phyloP scores from a whole-genome alignment of 2,797 vertebrate genomes.

The Chelidonichthys spinosus region DNA sequence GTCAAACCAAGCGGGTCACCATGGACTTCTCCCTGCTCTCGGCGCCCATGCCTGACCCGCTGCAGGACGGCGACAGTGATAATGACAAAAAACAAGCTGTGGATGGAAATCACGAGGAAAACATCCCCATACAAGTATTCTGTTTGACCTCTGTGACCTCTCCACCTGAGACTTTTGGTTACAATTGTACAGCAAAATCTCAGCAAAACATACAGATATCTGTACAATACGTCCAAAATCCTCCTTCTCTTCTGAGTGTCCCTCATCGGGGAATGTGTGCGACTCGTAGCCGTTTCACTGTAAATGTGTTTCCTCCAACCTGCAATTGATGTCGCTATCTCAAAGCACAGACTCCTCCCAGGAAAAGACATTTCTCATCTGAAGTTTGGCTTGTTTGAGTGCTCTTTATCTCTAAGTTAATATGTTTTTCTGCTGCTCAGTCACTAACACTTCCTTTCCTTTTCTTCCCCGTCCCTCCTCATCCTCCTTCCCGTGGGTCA shows the following conservation, averaged over 20 bases:
- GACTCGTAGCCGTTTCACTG: neutral
- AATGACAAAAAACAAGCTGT: slow-evolving; percentile 25
- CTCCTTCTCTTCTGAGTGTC: slow-evolving; percentile 60
- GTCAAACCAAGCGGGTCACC: slow-evolving; percentile 87
- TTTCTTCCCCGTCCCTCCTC: neutral
- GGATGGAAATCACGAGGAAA: slow-evolving; percentile 47
- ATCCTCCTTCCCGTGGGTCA: slow-evolving; percentile 46
- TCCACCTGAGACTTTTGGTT: slow-evolving; percentile 26
- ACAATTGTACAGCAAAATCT: slow-evolving; percentile 43
- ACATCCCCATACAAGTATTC: slow-evolving; percentile 78
- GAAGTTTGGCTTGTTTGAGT: slow-evolving; percentile 32
- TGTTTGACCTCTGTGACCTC: slow-evolving; percentile 34
- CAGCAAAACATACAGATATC: slow-evolving; percentile 15
- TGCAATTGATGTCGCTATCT: slow-evolving; percentile 30
- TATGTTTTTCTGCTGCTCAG: neutral
- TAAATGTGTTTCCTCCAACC: slow-evolving; percentile 14
- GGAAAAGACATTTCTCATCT: slow-evolving; percentile 42
- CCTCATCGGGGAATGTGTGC: slow-evolving; percentile 63
- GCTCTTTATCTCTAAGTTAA: slow-evolving; percentile 14
- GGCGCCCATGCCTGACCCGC: slow-evolving; percentile 71
- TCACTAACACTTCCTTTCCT: neutral
- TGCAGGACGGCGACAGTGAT: slow-evolving; percentile 70
- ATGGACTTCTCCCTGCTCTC: slow-evolving; percentile 94
- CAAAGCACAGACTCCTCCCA: slow-evolving; percentile 12
- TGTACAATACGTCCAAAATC: slow-evolving; percentile 54